Evolutionary conservation across 2,113 vertebrate species (phyloP).

Genomic region (Ranitomeya imitator): DNA sequence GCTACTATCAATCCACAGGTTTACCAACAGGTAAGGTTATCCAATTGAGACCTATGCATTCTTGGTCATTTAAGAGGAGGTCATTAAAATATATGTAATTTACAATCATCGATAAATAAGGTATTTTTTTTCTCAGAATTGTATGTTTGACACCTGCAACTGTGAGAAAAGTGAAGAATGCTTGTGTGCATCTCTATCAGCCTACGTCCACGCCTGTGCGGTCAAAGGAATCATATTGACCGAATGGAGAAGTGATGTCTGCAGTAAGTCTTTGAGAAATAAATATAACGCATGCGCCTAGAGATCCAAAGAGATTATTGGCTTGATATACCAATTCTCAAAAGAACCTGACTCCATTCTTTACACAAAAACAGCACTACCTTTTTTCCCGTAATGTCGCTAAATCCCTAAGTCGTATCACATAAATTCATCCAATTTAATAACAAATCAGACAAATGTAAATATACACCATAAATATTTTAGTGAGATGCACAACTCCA

Average conservation of each 20-base stretch:
- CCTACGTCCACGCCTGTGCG: conserved; percentile 81
- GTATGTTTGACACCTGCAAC: conserved; percentile 91
- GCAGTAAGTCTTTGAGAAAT: conserved; percentile 67
- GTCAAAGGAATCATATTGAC: conserved; percentile 71
- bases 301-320: neutral
- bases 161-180: conserved; percentile 86
- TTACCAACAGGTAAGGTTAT: conserved; percentile 76
- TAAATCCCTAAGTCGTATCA: too few species aligned
- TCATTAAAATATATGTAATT: neutral
- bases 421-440: too few species aligned
- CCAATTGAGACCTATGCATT: neutral
- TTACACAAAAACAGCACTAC: neutral
- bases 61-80: neutral
- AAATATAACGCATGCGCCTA: neutral
- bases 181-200: conserved; percentile 86
- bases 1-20: conserved; percentile 72
- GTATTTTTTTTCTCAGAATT: conserved; percentile 73
- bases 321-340: neutral
- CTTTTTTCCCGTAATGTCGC: too few species aligned
- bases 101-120: neutral
- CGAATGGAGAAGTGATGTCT: conserved; percentile 76
- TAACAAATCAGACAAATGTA: too few species aligned
- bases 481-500: too few species aligned
- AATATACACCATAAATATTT: too few species aligned
- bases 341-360: neutral